Conservation (phyloP, 2,797 vertebrate species). For the Otolemur crassicaudatus region DNA sequence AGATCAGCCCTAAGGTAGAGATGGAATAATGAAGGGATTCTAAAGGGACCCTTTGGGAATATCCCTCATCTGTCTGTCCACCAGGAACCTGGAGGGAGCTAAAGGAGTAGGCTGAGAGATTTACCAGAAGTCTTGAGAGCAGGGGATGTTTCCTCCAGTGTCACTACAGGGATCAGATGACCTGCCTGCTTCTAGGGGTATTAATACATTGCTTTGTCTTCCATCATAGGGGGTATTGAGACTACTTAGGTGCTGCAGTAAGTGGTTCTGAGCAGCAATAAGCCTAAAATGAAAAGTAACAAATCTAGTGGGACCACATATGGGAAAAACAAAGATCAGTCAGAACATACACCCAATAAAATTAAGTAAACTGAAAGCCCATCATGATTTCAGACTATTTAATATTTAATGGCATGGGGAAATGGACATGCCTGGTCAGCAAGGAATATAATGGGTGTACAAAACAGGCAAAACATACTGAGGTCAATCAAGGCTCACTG, state of each 20-base stretch:
- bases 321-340: neutral
- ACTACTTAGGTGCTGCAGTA: neutral
- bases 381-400: neutral
- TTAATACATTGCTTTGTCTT: neutral
- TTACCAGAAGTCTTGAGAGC: neutral
- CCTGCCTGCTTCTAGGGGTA: neutral
- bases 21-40: neutral
- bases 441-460: neutral
- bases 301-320: neutral
- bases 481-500: neutral
- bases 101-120: neutral
- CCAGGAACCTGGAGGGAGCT: neutral
- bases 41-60: neutral
- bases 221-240: neutral
- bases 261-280: neutral
- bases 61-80: neutral
- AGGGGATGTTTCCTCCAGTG: neutral
- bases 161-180: neutral
- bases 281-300: neutral
- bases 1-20: neutral
- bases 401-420: neutral
- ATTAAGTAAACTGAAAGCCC: neutral
- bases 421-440: neutral
- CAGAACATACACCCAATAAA: neutral
- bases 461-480: neutral